Base-by-base conservation (phyloP, 1,140 invertebrate species). In the Diabrotica virgifera region DNA sequence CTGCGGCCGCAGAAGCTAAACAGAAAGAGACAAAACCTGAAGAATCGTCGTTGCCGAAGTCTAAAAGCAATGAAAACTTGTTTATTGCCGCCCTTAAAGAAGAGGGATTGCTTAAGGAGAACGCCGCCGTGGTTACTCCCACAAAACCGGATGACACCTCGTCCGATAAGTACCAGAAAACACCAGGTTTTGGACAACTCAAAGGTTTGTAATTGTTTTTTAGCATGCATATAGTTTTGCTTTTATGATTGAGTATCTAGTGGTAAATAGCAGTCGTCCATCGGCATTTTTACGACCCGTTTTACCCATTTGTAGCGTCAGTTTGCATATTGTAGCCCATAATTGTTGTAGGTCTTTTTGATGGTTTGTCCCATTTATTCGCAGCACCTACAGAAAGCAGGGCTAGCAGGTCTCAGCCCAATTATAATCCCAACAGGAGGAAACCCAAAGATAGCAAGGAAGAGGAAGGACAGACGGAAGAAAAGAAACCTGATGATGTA, bases 361-460 rank as follows among this genome's bases (percentile, higher is more conserved):
- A 95, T 78, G 91, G 92, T 4, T 81, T 95, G 7, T 93, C 91
- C 64, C 91, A 94, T 77, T 87, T 93, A 69, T 95, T 91, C 75
- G 87, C 89, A 50, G 84, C 87, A 35, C 85, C 86, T 6, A 82
- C 78, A 5, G 75, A 78, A 57, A 78, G 64, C 78, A 74, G 63
- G 62, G 80, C 51, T 71, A 79, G 69, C 70, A 66, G 80, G 75
- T 72, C 78, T 65, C 72, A 79, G 61, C 81, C 83, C 52, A 80
- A 83, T 72, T 85, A 85, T 63, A 82, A 83, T 35, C 81, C 80
- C 0, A 81, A 80, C 14, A 73, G 82, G 40, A 77, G 83, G 65
- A 82, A 67, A 70, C 62, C 75, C n/a, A 67, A 63, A 52, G 75
- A 65, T 52, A 60, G 67, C 46, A 61, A 72, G 59, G 60, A 38